These are phyloP conservation scores for Sminthurides aquaticus DNA, from an alignment of 2,888 invertebrate genomes.

Conservation along the genomic window DNA sequence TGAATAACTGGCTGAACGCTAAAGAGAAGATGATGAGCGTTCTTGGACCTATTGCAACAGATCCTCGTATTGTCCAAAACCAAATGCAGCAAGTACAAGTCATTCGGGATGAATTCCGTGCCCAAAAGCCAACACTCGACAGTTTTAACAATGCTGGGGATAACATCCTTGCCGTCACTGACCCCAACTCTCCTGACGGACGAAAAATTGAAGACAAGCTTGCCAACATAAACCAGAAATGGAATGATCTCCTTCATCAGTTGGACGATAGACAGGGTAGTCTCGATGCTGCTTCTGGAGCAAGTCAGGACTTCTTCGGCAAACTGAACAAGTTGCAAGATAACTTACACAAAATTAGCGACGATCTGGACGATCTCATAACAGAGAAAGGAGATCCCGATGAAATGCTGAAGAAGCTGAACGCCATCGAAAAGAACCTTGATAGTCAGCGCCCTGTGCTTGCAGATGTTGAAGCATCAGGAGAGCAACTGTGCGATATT, in stretches of 20 bases:
- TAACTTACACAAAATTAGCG: constrained; percentile 78
- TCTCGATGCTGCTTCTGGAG: constrained; percentile 83
- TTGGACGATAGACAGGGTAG: constrained; percentile 82
- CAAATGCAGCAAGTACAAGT: constrained; percentile 86
- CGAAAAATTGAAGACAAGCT: constrained; percentile 65
- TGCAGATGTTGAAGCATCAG: constrained; percentile 82
- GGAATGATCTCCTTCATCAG: constrained; percentile 72
- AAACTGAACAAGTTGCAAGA: constrained; percentile 73
- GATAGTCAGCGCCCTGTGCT: constrained; percentile 81
- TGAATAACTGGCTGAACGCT: constrained; percentile 88
- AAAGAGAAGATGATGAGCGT: constrained; percentile 95
- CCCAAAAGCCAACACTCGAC: constrained; percentile 81
- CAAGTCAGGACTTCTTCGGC: constrained; percentile 86
- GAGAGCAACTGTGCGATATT: constrained; percentile 76
- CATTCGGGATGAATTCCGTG: constrained; percentile 85
- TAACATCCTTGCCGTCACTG: constrained; percentile 59
- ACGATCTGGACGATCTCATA: constrained; percentile 74
- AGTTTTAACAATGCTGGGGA: constrained; percentile 75
- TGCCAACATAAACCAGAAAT: constrained; percentile 52
- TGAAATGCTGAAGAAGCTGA: constrained; percentile 77
- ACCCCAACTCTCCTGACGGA: constrained; percentile 56
- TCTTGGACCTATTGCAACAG: constrained; percentile 89
- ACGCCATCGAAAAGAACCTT: constrained; percentile 74
- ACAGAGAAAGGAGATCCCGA: constrained; percentile 70
- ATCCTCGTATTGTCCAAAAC: constrained; percentile 88